phyloP scores from a whole-genome alignment of 2,113 vertebrate species.

The Prionailurus viverrinus region DNA sequence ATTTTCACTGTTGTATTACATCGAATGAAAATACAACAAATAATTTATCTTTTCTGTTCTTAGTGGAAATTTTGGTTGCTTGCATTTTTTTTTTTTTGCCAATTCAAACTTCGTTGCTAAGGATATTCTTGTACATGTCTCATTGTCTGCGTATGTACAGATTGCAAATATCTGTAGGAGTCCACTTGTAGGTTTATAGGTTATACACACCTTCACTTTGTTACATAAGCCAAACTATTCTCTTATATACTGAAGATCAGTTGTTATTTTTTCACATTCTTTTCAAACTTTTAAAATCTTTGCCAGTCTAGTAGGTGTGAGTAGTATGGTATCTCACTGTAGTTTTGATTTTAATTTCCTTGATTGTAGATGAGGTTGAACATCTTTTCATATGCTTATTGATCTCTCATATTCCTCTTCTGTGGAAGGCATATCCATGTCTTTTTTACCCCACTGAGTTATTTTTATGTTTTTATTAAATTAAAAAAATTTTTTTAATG shows the following conservation, averaged over 20 bases:
- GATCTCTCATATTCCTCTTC: constrained; percentile 1
- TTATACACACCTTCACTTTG: neutral
- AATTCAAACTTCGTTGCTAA: neutral
- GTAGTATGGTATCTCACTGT: neutral
- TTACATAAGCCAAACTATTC: neutral
- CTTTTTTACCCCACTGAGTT: neutral
- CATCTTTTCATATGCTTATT: neutral
- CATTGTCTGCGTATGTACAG: neutral
- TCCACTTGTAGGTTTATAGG: neutral
- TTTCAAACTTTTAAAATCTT: neutral
- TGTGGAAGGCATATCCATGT: neutral
- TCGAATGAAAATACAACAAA: constrained; percentile 1
- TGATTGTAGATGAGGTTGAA: neutral
- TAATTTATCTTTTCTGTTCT: neutral
- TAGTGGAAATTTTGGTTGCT: neutral
- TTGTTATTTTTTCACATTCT: neutral
- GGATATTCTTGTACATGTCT: neutral
- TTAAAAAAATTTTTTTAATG: no score
- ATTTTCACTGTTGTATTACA: neutral
- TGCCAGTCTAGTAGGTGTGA: neutral
- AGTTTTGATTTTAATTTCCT: constrained; percentile 50
- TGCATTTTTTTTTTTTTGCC: neutral
- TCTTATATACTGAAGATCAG: neutral
- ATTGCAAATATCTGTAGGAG: neutral
- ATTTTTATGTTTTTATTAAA: neutral